phyloP scores from a whole-genome alignment of 2,113 vertebrate genomes.

The Oenanthe melanoleuca region DNA sequence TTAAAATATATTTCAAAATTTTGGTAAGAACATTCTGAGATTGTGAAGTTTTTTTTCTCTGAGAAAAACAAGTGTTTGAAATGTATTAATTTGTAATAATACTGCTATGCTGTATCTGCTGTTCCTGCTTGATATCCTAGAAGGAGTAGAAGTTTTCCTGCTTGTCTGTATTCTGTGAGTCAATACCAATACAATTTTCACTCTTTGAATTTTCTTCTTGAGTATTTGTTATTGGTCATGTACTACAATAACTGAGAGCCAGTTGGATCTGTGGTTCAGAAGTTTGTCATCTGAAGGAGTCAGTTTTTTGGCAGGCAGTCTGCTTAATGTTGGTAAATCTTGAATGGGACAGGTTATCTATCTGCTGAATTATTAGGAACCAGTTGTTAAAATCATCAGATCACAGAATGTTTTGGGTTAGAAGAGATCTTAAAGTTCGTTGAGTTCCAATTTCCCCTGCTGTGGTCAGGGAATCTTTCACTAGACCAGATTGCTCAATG shows the following conservation, averaged over 20 bases:
- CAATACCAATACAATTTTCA: not conserved
- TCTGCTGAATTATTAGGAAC: not conserved
- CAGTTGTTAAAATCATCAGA: not conserved
- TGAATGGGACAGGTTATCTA: not conserved
- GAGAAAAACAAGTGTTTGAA: not conserved
- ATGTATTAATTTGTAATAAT: not conserved
- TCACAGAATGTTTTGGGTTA: not conserved
- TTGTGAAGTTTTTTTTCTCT: not conserved
- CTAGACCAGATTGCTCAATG: not conserved
- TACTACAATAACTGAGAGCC: not conserved
- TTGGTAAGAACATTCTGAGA: not conserved
- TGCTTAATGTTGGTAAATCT: not conserved
- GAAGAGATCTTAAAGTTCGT: not conserved
- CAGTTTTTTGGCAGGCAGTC: not conserved
- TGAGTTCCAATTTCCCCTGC: not conserved
- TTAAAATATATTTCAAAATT: not conserved
- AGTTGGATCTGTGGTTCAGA: not conserved
- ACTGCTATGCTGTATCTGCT: not conserved
- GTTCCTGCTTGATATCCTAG: not conserved
- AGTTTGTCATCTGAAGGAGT: not conserved
- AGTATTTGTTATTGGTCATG: not conserved
- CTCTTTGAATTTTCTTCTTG: not conserved
- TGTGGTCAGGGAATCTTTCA: not conserved
- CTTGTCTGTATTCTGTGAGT: not conserved
- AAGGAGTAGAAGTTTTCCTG: not conserved